Percentiles rank a stretch among this genome's conserved stretches.
These are phyloP conservation scores for Reticulitermes lucifugus DNA, from an alignment of 2,888 invertebrate species.

Conservation along the genomic window DNA sequence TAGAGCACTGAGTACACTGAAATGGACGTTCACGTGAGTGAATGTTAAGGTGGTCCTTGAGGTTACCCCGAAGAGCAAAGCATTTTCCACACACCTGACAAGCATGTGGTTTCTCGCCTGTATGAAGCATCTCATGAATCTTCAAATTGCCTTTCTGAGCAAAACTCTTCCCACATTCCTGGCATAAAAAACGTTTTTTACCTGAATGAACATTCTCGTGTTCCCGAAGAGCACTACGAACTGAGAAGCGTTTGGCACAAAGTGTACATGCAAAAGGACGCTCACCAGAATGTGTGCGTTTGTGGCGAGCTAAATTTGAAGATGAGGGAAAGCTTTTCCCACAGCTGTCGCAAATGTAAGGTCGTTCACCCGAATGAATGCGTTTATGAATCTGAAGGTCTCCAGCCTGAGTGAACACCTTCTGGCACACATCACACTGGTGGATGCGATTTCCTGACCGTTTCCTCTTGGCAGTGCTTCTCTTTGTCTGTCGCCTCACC, in stretches of 20 bases:
- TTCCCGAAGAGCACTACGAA: conserved; percentile 43
- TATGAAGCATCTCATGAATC: conserved; percentile 47
- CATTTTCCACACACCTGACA: conserved; percentile 44
- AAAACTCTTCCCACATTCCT: conserved; percentile 47
- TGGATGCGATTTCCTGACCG: conserved; percentile 9
- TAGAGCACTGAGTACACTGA: conserved; percentile 40
- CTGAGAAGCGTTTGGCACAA: conserved; percentile 44
- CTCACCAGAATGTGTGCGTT: conserved; percentile 46
- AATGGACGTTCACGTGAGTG: conserved; percentile 36
- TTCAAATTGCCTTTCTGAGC: conserved; percentile 48
- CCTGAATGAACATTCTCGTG: conserved; percentile 48
- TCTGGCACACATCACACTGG: conserved; percentile 43
- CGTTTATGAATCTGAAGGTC: conserved; percentile 48
- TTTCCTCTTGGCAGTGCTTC: conserved; percentile 28
- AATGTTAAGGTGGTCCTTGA: conserved; percentile 48
- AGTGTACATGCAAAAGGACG: conserved; percentile 36
- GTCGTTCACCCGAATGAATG: conserved; percentile 47
- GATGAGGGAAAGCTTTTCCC: conserved; percentile 47
- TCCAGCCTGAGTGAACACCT: conserved; percentile 45
- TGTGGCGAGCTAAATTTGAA: conserved; percentile 45
- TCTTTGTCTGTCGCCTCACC: not conserved
- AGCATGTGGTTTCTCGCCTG: conserved; percentile 42
- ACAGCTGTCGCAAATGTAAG: conserved; percentile 47
- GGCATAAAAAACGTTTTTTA: conserved; percentile 43
- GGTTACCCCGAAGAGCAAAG: conserved; percentile 45